Conservation (phyloP, 2,113 vertebrate species). For the Acrocephalus arundinaceus region DNA sequence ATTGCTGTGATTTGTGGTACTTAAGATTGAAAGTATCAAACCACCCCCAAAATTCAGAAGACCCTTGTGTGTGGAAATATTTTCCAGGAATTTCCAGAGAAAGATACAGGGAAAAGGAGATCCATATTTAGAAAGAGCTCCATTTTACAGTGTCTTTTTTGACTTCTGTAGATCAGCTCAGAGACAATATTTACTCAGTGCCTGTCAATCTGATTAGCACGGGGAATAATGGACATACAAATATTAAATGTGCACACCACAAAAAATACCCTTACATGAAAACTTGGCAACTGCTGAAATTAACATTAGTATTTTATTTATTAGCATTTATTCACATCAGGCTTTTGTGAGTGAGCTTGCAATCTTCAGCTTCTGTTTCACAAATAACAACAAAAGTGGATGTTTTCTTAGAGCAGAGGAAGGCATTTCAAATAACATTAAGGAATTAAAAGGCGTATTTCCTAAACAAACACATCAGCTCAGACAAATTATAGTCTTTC, state of each 20-base stretch:
- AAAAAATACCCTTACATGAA: neutral
- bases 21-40: neutral
- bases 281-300: neutral
- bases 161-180: neutral
- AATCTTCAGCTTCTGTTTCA: neutral
- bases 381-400: neutral
- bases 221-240: neutral
- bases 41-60: neutral
- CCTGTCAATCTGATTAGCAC: neutral
- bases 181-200: neutral
- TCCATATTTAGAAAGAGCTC: neutral
- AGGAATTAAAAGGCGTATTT: neutral
- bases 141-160: neutral
- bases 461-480: neutral
- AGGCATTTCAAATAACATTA: neutral
- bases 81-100: neutral
- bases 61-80: neutral
- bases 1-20: neutral
- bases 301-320: neutral
- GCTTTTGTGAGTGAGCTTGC: neutral
- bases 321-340: neutral
- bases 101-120: neutral
- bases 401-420: neutral
- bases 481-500: neutral
- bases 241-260: neutral